Evolutionary conservation across 1,140 invertebrate species (phyloP).

Genomic region (Orius laevigatus): DNA sequence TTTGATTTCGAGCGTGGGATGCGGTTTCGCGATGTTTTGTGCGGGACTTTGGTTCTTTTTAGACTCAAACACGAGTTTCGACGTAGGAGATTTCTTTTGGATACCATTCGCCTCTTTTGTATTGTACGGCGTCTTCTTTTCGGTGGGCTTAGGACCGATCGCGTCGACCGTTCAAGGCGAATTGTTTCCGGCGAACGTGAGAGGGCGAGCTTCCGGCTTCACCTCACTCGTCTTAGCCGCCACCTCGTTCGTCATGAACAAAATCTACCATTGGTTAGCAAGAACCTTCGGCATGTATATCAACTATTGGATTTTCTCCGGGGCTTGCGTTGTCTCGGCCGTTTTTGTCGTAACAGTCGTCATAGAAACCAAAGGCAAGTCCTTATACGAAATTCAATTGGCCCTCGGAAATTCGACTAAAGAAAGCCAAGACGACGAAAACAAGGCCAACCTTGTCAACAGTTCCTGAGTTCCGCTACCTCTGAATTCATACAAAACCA

Average conservation of each 20-base stretch:
- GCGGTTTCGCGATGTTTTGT: constrained; percentile 23
- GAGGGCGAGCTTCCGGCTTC: constrained; percentile 31
- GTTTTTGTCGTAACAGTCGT: constrained; percentile 45
- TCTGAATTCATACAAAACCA: too few species aligned
- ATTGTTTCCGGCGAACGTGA: constrained; percentile 28
- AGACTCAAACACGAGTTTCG: constrained; percentile 18
- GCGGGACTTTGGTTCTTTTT: constrained; percentile 32
- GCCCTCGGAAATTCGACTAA: constrained; percentile 19
- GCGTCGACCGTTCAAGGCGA: constrained; percentile 28
- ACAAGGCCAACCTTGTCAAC: too few species aligned
- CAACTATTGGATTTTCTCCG: constrained; percentile 56
- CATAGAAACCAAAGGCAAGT: constrained; percentile 70
- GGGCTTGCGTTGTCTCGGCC: constrained; percentile 41
- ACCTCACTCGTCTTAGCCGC: constrained; percentile 51
- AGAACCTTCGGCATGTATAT: constrained; percentile 33
- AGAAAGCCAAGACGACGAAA: too few species aligned
- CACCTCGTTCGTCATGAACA: constrained; percentile 55
- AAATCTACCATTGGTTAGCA: constrained; percentile 42
- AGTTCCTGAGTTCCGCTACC: too few species aligned
- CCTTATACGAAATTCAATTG: constrained; percentile 41
- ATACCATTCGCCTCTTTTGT: constrained; percentile 25
- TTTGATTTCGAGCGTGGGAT: constrained; percentile 22
- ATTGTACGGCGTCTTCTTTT: constrained; percentile 23
- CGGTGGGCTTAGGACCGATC: constrained; percentile 26
- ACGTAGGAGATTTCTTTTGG: constrained; percentile 26